Percentiles rank a stretch among this genome's conserved stretches.
These are phyloP conservation scores for Petrolisthes manimaculis DNA, from an alignment of 2,888 invertebrate species.

Conservation along the genomic window DNA sequence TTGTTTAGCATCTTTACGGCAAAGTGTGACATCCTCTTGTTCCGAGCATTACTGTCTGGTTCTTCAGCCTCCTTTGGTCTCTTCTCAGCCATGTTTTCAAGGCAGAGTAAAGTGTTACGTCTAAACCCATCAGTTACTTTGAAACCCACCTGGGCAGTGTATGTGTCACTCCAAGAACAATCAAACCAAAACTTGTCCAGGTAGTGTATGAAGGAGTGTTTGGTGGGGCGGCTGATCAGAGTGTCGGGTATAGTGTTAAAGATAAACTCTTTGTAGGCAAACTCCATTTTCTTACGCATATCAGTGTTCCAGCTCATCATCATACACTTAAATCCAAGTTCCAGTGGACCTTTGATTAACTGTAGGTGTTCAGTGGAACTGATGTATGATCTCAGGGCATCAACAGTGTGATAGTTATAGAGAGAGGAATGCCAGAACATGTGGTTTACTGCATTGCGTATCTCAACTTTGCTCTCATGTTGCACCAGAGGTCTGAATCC, in stretches of 20 bases:
- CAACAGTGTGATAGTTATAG: slow-evolving; percentile 26
- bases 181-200: slow-evolving; percentile 26
- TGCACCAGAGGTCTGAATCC: slow-evolving; percentile 25
- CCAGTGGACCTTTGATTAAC: not conserved
- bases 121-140: not conserved
- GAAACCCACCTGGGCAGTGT: slow-evolving; percentile 28
- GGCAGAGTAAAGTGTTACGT: slow-evolving; percentile 5
- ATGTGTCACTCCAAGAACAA: slow-evolving; percentile 11
- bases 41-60: slow-evolving; percentile 23
- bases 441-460: slow-evolving; percentile 19
- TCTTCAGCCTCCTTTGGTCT: slow-evolving; percentile 22
- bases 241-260: slow-evolving; percentile 1
- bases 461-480: slow-evolving; percentile 26
- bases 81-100: slow-evolving; percentile 22
- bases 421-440: slow-evolving; percentile 28
- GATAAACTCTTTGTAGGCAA: slow-evolving; percentile 23
- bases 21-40: slow-evolving; percentile 28
- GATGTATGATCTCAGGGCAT: slow-evolving; percentile 11
- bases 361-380: slow-evolving; percentile 5
- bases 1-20: slow-evolving; percentile 34
- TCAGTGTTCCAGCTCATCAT: slow-evolving; percentile 26
- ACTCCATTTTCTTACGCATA: slow-evolving; percentile 28
- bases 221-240: slow-evolving; percentile 18
- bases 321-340: slow-evolving; percentile 30
- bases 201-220: slow-evolving; percentile 10